Evolutionary conservation across 2,113 vertebrate genomes (phyloP), one percentile per base, ranked within the genome.

Genomic region (Takifugu bimaculatus): DNA sequence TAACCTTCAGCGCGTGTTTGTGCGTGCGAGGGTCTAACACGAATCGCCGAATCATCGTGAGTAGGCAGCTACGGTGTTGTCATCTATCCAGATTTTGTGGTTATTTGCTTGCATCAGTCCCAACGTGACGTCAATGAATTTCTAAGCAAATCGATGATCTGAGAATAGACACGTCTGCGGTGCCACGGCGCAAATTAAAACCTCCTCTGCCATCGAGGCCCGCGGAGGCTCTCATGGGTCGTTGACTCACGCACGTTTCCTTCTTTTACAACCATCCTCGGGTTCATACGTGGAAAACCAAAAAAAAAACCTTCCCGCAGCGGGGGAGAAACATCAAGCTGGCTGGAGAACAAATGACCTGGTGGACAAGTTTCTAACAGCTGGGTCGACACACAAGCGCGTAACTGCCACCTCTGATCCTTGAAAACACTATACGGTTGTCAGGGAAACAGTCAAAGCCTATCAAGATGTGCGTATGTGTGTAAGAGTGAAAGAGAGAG

Each of bases 371-470:
- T 26, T 49, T 66, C 63, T 52, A 62, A 66, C 61, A 76, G 67
- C 43, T 57, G 45, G 29, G 50, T 61, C 7, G 6, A 43, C 50
- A 28, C 52, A 60, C 4, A 0, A 0, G 50, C 11, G 57, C 32
- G 54, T 20, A 77, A 60, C 54, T 65, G 52, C 52, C 60, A 74
- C 75, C 75, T 75, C 70, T 78, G 59, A 76, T 65, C 50, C 54
- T 72, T 51, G 4, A 83, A 75, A 78, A 80, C 79, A 85, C 74
- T 75, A 81, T 71, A 55, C 68, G 48, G 86, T 86, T 82, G 86
- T 84, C 84, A 79, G 64, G 79, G 84, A 84, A 85, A 86, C 84
- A 62, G 53, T 53, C 74, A 61, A 78, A 79, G 72, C 74, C 60
- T 56, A 63, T 76, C 54, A 75, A 58, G 57, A 60, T 43, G 54